Evolutionary conservation across 2,797 vertebrate species (phyloP), one percentile per base, ranked within the genome.

Genomic region (Coendou prehensilis): DNA sequence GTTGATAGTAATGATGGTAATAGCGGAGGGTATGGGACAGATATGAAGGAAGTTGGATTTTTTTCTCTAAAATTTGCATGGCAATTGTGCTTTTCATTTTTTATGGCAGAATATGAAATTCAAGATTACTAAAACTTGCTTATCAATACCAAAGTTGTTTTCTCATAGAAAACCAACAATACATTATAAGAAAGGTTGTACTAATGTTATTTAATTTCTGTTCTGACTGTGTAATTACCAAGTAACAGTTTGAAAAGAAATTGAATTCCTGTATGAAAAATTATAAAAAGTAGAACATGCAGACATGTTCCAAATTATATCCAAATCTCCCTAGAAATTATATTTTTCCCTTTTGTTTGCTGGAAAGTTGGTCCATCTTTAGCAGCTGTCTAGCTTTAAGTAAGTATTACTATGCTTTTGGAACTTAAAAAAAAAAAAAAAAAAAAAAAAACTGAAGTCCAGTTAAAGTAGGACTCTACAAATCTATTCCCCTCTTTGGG

Each of bases 1-100:
- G 22, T 18, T 76, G 2, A 1, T 45, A 2, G 30, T 33, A n/a
- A 0, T 20, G 45, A 41, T 41, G 5, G 3, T 26, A 9, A 17
- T 71, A 9, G 22, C n/a, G 1, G 11, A 1, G 30, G 5, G 2
- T 33, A 1, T 9, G 1, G 3, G 28, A 4, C 7, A 30, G 11
- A 9, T 20, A 71, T n/a, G 11, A 93, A 91, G 33, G 2, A 82
- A 59, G 5, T 9, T 84, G 22, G 6, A 0, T 90, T 91, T 41
- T 57, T 73, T 83, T 73, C 18, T 61, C 22, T 67, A 17, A 57
- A 73, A 79, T 92, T 69, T 87, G 45, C 2, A 45, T 18, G 71
- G 9, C 6, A 69, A n/a, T 4, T 52, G 0, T 59, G 11, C 10
- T 6, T 33, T 54, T 86, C 0, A 87, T n/a, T 71, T 75, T n/a